phyloP scores from a whole-genome alignment of 23 tunicate genomes.

The Ascidia mentula region DNA sequence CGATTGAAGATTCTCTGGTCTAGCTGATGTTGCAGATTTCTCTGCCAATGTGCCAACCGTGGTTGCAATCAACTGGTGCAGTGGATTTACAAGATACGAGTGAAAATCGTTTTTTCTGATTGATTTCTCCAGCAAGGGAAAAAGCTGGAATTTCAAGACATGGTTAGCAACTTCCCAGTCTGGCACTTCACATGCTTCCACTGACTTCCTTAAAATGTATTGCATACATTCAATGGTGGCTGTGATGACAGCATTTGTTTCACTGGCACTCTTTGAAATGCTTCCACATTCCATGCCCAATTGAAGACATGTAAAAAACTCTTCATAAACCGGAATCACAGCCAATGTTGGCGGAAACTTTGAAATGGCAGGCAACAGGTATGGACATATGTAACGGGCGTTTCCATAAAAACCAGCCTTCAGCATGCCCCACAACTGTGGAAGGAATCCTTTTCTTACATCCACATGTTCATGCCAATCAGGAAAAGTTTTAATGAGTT shows the following conservation, averaged over 20 bases:
- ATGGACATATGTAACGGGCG: slow-evolving; percentile 28
- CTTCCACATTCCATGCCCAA: slow-evolving; percentile 18
- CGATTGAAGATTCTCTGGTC: not conserved
- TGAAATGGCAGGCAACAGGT: slow-evolving; percentile 28
- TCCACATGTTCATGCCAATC: slow-evolving; percentile 68
- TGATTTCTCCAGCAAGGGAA: slow-evolving; percentile 41
- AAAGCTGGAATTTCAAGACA: slow-evolving; percentile 23
- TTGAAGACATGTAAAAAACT: slow-evolving; percentile 40
- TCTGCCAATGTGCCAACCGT: slow-evolving; percentile 11
- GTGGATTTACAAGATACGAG: not conserved
- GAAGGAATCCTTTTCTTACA: slow-evolving; percentile 65
- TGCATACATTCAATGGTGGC: slow-evolving; percentile 48
- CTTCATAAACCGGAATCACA: slow-evolving; percentile 39
- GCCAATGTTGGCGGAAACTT: slow-evolving; percentile 49
- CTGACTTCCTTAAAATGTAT: slow-evolving; percentile 14
- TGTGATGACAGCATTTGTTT: slow-evolving; percentile 44
- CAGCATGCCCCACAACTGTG: slow-evolving; percentile 46
- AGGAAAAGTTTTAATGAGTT: slow-evolving; percentile 15
- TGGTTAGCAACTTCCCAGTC: slow-evolving; percentile 15
- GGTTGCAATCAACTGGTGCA: slow-evolving; percentile 29
- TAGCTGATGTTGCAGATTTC: not conserved
- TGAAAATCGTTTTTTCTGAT: slow-evolving; percentile 16
- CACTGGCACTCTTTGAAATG: slow-evolving; percentile 30
- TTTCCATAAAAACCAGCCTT: slow-evolving; percentile 75
- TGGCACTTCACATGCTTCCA: slow-evolving; percentile 19